Evolutionary conservation across 2,797 vertebrate genomes (phyloP), one percentile per base, ranked within the genome.

Genomic region (Lepilemur ruficaudatus): DNA sequence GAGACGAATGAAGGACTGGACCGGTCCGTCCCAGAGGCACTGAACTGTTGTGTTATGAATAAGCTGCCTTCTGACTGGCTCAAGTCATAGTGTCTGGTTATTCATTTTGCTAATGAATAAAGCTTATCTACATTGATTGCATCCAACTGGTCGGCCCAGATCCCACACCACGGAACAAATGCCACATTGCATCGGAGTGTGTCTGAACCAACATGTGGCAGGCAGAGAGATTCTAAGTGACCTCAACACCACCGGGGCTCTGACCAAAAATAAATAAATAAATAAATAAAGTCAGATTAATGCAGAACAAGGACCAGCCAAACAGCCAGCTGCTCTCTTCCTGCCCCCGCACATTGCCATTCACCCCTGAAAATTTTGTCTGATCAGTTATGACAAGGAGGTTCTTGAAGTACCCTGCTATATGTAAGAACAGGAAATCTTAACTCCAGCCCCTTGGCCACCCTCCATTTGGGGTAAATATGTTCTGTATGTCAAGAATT

Each of bases 201-300:
- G 91, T 91, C 95, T 79, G 92, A 82, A 72, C 57, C 93, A 94
- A 94, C 97, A 91, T 84, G 97, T 91, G 97, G 97, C 96, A 97
- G 91, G 94, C 97, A 93, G 87, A 17, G 95, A 52, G 86, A 94
- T 73, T 94, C 93, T 96, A 96, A 97, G 98, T 89, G 97, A 98
- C 89, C 84, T 92, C 28, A 86, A 78, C 9, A 61, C 88, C 95
- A 94, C 95, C 80, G 84, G 95, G 92, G 85, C 89, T 59, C 4
- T 4, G 91, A 92, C 83, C 32, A 41, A 78, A 78, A 65, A 59
- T 78, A 70, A 93, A 59, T 57, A 57, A 57, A 55, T 52, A 38
- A 82, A 70, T 46, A 72, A 87, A 35, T 94, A 89, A 93, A 73
- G 93, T 15, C 20, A 6, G 75, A 52, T 97, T 94, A 88, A 89